phyloP scores from a whole-genome alignment of 2,113 vertebrate species.

The Carettochelys insculpta region DNA sequence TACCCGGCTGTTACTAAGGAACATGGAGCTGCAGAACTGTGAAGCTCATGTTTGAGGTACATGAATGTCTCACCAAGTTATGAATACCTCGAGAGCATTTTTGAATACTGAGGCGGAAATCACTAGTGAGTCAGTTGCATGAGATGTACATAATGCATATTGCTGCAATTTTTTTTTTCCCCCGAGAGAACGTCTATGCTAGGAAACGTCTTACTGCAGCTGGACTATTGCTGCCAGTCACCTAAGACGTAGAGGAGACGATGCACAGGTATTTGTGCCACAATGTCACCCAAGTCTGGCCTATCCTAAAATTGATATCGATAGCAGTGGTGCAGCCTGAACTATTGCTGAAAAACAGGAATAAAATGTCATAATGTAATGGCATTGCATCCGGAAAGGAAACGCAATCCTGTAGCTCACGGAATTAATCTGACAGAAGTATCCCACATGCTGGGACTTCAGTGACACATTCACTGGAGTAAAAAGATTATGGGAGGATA shows the following conservation, averaged over 20 bases:
- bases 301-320: not conserved
- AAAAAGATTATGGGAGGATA: not conserved
- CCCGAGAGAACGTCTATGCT: constrained; percentile 10
- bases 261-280: not conserved
- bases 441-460: not conserved
- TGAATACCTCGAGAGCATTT: constrained; percentile 26
- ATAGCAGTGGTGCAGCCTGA: not conserved
- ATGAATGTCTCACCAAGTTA: not conserved
- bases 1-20: constrained; percentile 1
- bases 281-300: not conserved
- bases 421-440: not conserved
- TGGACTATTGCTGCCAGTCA: not conserved
- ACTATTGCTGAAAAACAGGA: not conserved
- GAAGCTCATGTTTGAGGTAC: not conserved
- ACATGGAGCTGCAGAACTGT: not conserved
- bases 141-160: not conserved
- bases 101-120: constrained; percentile 17
- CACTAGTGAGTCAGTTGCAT: not conserved
- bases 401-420: constrained; percentile 3
- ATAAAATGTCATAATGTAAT: not conserved
- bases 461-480: not conserved
- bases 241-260: not conserved
- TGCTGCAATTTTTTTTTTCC: not conserved
- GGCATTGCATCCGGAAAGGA: not conserved
- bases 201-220: not conserved